phyloP scores from a whole-genome alignment of 2,797 vertebrate species.

The Typhlichthys eigenmanni region DNA sequence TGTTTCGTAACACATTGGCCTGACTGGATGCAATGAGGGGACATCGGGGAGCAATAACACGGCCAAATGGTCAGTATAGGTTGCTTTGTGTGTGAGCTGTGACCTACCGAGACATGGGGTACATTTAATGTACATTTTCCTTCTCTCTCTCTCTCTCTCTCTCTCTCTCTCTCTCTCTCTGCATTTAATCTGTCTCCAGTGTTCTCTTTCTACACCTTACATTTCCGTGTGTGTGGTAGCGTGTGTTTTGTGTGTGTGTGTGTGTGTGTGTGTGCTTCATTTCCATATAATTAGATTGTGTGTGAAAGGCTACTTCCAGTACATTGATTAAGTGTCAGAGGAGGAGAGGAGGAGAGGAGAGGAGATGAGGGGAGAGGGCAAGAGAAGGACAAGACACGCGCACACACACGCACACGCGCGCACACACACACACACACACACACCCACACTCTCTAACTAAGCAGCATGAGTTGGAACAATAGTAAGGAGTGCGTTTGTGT shows the following conservation, averaged over 20 bases:
- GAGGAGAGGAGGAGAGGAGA: constrained; percentile 78
- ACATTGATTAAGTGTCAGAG: constrained; percentile 91
- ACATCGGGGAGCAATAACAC: constrained; percentile 33
- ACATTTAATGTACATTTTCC: constrained; percentile 5
- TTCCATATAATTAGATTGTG: constrained; percentile 97
- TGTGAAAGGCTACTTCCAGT: constrained; percentile 91
- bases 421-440: constrained; percentile 24
- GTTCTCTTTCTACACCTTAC: neutral
- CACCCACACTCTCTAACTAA: constrained; percentile 10
- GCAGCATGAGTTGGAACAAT: constrained; percentile 24
- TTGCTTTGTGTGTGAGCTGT: constrained; percentile 10
- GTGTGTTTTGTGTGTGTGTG: constrained; percentile 78
- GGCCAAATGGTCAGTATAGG: constrained; percentile 30
- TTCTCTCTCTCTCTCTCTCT: neutral
- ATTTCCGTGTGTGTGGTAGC: constrained; percentile 35
- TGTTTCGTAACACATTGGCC: constrained; percentile 18
- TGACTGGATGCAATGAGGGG: constrained; percentile 49
- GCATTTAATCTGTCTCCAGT: neutral
- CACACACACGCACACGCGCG: constrained; percentile 27
- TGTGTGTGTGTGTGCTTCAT: constrained; percentile 84
- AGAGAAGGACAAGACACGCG: constrained; percentile 45
- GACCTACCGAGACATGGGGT: neutral
- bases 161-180: neutral
- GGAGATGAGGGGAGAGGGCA: constrained; percentile 63
- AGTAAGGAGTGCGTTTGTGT: constrained; percentile 23